Evolutionary conservation across 1,140 invertebrate genomes (phyloP).

Genomic region (Anastrepha ludens): DNA sequence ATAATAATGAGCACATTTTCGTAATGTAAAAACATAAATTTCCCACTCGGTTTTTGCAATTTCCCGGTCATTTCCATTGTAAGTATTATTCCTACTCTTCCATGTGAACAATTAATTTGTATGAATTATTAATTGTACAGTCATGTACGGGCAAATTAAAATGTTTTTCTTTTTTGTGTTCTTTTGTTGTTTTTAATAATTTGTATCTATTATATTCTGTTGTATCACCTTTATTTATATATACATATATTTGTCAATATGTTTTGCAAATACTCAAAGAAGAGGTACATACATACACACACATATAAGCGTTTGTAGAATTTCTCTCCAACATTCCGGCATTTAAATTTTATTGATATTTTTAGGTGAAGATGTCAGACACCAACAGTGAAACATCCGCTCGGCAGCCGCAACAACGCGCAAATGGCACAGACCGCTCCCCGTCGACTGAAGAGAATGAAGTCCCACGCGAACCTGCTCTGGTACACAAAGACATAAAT

Average conservation of each 20-base stretch:
- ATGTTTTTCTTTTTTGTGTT: not conserved
- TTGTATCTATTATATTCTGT: not conserved
- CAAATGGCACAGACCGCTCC: conserved; percentile 72
- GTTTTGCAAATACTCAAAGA: too few species aligned
- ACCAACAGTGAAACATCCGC: conserved; percentile 66
- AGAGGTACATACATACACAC: not conserved
- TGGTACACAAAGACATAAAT: conserved; percentile 86
- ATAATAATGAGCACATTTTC: too few species aligned
- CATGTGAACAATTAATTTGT: not conserved
- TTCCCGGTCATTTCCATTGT: conserved; percentile 13
- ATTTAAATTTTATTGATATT: conserved; percentile 41
- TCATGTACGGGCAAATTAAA: not conserved
- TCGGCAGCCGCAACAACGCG: conserved; percentile 59
- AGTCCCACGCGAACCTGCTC: conserved; percentile 86
- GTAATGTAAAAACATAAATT: too few species aligned
- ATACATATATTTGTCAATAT: not conserved
- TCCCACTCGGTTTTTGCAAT: not conserved
- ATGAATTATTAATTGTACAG: not conserved
- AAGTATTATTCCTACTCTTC: not conserved
- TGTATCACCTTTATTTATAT: conserved; percentile 37
- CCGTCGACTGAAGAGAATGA: conserved; percentile 80
- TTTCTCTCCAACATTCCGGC: conserved; percentile 2
- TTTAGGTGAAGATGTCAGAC: conserved; percentile 66
- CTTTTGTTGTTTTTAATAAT: not conserved
- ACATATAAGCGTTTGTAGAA: not conserved